phyloP scores from a whole-genome alignment of 2,888 invertebrate genomes.

The Theristus sp. region DNA sequence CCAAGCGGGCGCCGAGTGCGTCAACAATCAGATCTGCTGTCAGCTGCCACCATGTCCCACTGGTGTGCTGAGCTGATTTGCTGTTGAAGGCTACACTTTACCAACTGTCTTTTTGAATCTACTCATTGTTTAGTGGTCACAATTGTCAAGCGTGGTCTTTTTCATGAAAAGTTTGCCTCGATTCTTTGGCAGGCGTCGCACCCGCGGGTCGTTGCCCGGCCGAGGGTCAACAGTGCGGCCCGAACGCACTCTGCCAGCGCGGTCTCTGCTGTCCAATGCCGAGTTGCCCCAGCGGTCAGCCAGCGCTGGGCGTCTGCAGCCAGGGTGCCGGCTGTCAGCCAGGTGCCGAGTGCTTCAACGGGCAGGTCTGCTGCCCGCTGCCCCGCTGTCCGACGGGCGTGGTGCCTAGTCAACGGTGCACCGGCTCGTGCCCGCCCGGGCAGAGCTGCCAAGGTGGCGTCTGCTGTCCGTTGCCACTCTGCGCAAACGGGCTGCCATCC shows the following conservation, averaged over 20 bases:
- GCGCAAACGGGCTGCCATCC: neutral
- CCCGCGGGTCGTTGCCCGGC: neutral
- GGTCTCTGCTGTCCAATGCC: conserved; percentile 11
- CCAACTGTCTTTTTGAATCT: too few species aligned
- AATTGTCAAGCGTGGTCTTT: too few species aligned
- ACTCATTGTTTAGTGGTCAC: too few species aligned
- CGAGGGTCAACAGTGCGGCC: neutral
- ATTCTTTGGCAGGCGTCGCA: neutral
- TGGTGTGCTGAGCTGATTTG: neutral
- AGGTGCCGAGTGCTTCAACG: conserved; percentile 4
- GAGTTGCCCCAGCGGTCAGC: conserved; percentile 4
- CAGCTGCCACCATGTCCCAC: neutral
- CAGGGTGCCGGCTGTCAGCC: neutral
- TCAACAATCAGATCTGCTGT: conserved; percentile 3
- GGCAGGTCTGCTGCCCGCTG: conserved; percentile 5
- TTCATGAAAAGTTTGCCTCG: neutral
- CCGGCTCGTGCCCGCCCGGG: neutral
- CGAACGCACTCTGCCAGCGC: conserved; percentile 11
- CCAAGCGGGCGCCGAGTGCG: neutral
- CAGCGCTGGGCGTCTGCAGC: neutral
- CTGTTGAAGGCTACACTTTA: too few species aligned
- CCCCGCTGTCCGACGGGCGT: conserved; percentile 1
- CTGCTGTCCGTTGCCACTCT: conserved; percentile 4
- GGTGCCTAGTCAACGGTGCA: conserved; percentile 2
- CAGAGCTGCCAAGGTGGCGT: neutral